Evolutionary conservation across 2,888 invertebrate species (phyloP).

Genomic region (Loripinus fragilis): DNA sequence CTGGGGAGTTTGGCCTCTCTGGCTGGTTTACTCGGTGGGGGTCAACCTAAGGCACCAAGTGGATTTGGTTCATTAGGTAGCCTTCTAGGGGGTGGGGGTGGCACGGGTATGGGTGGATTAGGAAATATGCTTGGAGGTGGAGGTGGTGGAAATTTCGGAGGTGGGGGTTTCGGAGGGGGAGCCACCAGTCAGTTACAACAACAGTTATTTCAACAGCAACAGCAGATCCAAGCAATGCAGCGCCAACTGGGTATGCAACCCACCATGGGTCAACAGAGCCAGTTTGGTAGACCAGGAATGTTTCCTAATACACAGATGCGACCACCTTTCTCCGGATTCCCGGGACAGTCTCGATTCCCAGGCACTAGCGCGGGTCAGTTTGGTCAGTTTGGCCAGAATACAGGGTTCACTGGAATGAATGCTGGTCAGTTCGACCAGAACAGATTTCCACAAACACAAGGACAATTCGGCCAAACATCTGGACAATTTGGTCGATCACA

Average conservation of each 20-base stretch:
- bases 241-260: conserved; percentile 25
- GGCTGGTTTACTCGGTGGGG: conserved; percentile 24
- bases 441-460: not conserved
- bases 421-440: not conserved
- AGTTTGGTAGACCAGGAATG: conserved; percentile 44
- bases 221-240: conserved; percentile 46
- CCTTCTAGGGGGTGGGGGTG: conserved; percentile 13
- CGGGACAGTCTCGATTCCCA: not conserved
- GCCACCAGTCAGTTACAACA: conserved; percentile 12
- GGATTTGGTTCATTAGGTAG: conserved; percentile 6
- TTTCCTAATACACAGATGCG: conserved; percentile 12
- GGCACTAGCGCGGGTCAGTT: not conserved
- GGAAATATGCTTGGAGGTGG: conserved; percentile 23
- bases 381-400: not conserved
- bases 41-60: not conserved
- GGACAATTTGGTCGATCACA: not conserved
- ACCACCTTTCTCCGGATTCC: not conserved
- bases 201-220: conserved; percentile 39
- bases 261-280: not conserved
- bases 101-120: not conserved
- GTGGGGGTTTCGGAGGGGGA: not conserved
- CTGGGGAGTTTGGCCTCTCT: not conserved
- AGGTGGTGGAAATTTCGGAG: not conserved
- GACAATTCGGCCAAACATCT: not conserved
- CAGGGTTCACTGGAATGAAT: not conserved